Evolutionary conservation across 2,797 vertebrate species (phyloP).

Genomic region (Gorsachius magnificus): DNA sequence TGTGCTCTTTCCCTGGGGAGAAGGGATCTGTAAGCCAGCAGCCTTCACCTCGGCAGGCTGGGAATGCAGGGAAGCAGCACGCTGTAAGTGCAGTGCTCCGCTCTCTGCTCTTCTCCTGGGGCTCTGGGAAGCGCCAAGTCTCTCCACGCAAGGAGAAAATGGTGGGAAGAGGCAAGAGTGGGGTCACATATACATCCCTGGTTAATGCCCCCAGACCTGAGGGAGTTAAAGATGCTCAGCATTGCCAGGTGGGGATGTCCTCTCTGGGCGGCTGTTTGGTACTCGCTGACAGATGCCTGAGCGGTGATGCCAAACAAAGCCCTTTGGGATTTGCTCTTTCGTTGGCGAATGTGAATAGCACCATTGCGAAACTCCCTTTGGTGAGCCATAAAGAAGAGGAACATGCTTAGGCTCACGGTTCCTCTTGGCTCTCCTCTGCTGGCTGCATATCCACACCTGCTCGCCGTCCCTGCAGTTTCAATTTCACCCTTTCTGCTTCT

Average conservation of each 20-base stretch:
- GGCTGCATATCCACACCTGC: rapidly evolving
- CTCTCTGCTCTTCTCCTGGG: background rate
- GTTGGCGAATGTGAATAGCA: background rate
- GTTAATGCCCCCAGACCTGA: background rate
- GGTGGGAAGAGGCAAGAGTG: background rate
- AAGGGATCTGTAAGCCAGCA: background rate
- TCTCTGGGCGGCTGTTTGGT: background rate
- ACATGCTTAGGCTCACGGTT: background rate
- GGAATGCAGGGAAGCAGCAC: background rate
- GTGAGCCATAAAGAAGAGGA: background rate
- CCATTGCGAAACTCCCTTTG: background rate
- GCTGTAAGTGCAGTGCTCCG: background rate
- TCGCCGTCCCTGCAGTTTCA: background rate
- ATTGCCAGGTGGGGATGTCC: background rate
- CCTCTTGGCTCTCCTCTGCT: background rate
- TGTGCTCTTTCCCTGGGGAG: background rate
- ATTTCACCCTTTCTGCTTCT: slow-evolving; percentile 8
- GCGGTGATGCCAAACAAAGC: background rate
- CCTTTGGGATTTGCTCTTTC: background rate
- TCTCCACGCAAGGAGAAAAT: background rate
- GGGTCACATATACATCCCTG: background rate
- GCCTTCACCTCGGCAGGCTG: background rate
- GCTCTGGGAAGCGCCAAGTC: background rate
- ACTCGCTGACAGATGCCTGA: background rate
- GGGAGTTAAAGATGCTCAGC: background rate